These are phyloP conservation scores for Gavialis gangeticus DNA, from an alignment of 2,113 vertebrate species.

Conservation along the genomic window DNA sequence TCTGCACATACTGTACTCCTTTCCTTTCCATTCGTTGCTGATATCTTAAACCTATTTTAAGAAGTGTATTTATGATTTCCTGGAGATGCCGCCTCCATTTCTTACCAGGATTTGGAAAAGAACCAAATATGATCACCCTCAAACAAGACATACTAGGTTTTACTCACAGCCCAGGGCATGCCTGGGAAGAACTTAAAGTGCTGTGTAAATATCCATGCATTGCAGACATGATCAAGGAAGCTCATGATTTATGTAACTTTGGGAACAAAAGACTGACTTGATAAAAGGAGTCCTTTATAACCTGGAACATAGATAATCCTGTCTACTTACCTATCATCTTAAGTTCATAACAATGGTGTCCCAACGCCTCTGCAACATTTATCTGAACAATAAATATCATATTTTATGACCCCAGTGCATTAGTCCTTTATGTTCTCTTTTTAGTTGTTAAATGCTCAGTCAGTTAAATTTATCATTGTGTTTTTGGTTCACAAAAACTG, in stretches of 20 bases:
- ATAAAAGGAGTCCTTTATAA: background rate
- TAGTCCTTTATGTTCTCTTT: slow-evolving; percentile 49
- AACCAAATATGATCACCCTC: background rate
- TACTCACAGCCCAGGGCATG: background rate
- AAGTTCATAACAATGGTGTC: rapidly evolving
- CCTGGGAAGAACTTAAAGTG: background rate
- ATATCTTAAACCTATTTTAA: background rate
- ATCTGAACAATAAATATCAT: background rate
- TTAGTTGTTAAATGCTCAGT: slow-evolving; percentile 59
- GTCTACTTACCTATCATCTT: background rate
- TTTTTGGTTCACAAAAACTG: slow-evolving; percentile 50
- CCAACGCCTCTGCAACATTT: background rate
- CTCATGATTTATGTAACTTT: background rate
- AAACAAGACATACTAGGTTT: background rate
- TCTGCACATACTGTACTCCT: background rate
- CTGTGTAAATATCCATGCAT: background rate
- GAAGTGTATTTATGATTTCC: background rate
- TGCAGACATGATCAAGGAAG: background rate
- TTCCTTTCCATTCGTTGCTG: background rate
- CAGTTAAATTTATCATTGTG: slow-evolving; percentile 46
- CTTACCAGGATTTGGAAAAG: background rate
- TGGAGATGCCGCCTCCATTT: background rate
- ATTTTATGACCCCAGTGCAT: background rate
- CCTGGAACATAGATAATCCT: background rate
- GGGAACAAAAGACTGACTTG: background rate